Conservation (phyloP, 2,888 invertebrate species). For the Hipparchia semele region DNA sequence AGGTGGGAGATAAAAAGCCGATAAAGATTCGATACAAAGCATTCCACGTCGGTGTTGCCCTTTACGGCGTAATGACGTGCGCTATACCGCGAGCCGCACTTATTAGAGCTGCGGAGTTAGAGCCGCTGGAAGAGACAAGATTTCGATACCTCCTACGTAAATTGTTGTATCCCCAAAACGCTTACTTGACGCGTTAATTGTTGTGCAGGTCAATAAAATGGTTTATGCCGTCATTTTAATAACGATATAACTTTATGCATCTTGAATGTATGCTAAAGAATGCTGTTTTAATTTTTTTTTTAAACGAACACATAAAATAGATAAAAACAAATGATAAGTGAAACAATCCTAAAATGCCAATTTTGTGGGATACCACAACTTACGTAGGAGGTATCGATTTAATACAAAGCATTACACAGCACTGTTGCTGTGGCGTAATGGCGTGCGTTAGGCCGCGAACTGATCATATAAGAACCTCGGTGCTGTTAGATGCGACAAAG, state of each 20-base stretch:
- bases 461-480: slow-evolving; percentile 56
- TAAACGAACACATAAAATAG: too few species aligned
- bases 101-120: slow-evolving; percentile 52
- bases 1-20: slow-evolving; percentile 34
- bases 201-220: too few species aligned
- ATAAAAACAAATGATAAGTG: too few species aligned
- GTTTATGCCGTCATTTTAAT: too few species aligned
- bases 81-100: slow-evolving; percentile 59
- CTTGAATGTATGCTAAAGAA: too few species aligned
- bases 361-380: too few species aligned
- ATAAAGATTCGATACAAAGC: slow-evolving; percentile 41
- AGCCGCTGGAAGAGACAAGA: slow-evolving; percentile 42
- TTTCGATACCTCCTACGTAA: too few species aligned
- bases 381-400: background rate
- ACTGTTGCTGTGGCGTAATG: background rate
- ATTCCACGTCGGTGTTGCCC: slow-evolving; percentile 44
- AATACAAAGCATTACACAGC: background rate
- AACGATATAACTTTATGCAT: too few species aligned
- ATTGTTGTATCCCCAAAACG: too few species aligned
- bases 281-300: too few species aligned
- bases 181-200: too few species aligned
- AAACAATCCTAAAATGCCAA: too few species aligned
- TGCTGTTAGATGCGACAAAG: slow-evolving; percentile 44
- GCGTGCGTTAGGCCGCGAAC: slow-evolving; percentile 43
- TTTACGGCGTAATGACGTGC: slow-evolving; percentile 63